phyloP scores from a whole-genome alignment of 2,797 vertebrate species.

The Siniperca undulata region DNA sequence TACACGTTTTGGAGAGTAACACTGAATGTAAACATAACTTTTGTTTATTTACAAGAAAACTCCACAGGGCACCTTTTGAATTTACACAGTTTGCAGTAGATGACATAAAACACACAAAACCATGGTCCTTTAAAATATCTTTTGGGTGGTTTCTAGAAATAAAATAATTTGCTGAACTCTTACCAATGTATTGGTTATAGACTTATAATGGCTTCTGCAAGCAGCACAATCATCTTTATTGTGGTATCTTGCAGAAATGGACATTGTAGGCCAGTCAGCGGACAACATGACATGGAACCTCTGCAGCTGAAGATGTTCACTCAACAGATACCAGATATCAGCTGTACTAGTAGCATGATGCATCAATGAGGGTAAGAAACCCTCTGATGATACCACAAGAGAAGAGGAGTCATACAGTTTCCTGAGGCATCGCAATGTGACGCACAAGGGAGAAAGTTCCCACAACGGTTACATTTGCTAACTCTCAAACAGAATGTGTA shows the following conservation, averaged over 20 bases:
- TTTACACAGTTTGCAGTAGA: background rate
- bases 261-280: conserved; percentile 60
- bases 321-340: conserved; percentile 67
- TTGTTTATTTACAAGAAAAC: too few relatives aligned
- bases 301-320: conserved; percentile 82
- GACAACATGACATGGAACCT: conserved; percentile 79
- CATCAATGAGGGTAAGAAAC: conserved; percentile 35
- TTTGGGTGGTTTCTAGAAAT: background rate
- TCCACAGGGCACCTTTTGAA: background rate
- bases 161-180: background rate
- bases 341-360: conserved; percentile 56
- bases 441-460: conserved; percentile 46
- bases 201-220: background rate
- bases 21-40: background rate
- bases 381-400: conserved; percentile 66
- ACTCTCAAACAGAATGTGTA: conserved; percentile 63
- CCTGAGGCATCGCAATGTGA: conserved; percentile 43
- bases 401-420: conserved; percentile 41
- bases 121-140: background rate
- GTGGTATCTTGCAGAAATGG: conserved; percentile 62
- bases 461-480: conserved; percentile 58
- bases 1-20: background rate
- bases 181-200: background rate
- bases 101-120: background rate
- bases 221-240: conserved; percentile 9